Conservation (phyloP, 2,888 invertebrate genomes). For the Smittia aterrima region DNA sequence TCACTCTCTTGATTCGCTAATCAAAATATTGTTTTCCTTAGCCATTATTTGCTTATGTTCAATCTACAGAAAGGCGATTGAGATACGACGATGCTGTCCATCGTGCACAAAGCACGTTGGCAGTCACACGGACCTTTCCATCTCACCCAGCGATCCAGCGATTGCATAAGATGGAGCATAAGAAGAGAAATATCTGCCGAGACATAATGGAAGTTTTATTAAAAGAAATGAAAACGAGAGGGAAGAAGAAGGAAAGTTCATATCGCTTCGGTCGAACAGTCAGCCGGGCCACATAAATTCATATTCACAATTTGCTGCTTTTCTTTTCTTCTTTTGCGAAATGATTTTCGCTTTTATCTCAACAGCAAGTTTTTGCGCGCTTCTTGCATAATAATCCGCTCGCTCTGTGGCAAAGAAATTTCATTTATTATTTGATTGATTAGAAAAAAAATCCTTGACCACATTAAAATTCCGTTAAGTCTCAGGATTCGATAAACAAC, state of each 20-base stretch:
- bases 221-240: background rate
- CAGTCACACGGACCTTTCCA: background rate
- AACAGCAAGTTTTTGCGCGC: background rate
- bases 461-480: too few relatives aligned
- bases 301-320: background rate
- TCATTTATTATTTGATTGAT: background rate
- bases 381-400: background rate
- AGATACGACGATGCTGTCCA: conserved; percentile 3
- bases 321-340: background rate
- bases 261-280: background rate
- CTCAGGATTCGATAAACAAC: too few relatives aligned
- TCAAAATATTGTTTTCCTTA: conserved; percentile 10
- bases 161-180: background rate
- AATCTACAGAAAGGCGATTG: background rate
- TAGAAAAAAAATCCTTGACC: background rate
- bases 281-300: conserved; percentile 1
- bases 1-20: conserved; percentile 9
- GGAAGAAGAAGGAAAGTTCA: conserved; percentile 5
- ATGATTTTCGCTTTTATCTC: background rate
- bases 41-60: conserved; percentile 6
- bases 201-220: background rate
- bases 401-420: background rate
- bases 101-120: background rate
- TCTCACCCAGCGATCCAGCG: background rate
- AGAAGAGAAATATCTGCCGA: background rate